Evolutionary conservation across 2,113 vertebrate species (phyloP).

Genomic region (Paradisaea rubra): DNA sequence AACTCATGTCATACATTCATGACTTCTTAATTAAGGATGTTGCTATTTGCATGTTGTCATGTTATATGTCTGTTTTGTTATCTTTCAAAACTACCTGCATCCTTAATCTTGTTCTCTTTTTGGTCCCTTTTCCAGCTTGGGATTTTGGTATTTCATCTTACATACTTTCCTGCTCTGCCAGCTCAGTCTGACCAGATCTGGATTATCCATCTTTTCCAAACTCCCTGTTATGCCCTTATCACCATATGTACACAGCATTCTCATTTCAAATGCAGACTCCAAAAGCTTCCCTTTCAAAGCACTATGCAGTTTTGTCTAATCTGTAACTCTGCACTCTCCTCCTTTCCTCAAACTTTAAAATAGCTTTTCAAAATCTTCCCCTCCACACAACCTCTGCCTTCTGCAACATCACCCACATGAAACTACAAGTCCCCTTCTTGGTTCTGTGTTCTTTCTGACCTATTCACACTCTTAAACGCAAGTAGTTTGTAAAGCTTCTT

Average conservation of each 20-base stretch:
- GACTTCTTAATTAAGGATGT: background rate
- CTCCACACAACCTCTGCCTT: background rate
- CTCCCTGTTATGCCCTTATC: background rate
- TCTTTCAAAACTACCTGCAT: background rate
- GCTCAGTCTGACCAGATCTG: background rate
- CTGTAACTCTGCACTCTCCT: background rate
- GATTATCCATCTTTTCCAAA: background rate
- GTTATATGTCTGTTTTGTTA: background rate
- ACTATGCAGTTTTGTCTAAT: background rate
- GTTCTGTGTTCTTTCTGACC: background rate
- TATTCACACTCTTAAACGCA: background rate
- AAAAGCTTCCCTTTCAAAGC: background rate
- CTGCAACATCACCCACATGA: background rate
- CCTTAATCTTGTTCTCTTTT: background rate
- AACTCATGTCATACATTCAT: background rate
- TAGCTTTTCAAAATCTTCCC: background rate
- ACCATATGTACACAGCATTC: background rate
- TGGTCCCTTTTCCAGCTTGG: background rate
- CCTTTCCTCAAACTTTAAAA: background rate
- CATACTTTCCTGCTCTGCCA: background rate
- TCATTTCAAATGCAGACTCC: background rate
- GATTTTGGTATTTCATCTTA: background rate
- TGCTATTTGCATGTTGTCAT: background rate
- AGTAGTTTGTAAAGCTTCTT: background rate
- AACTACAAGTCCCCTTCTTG: background rate